Percentiles rank a stretch among this genome's conserved stretches.
Evolutionary conservation across 2,113 vertebrate genomes (phyloP).

Genomic region (Hippocampus mohnikei): DNA sequence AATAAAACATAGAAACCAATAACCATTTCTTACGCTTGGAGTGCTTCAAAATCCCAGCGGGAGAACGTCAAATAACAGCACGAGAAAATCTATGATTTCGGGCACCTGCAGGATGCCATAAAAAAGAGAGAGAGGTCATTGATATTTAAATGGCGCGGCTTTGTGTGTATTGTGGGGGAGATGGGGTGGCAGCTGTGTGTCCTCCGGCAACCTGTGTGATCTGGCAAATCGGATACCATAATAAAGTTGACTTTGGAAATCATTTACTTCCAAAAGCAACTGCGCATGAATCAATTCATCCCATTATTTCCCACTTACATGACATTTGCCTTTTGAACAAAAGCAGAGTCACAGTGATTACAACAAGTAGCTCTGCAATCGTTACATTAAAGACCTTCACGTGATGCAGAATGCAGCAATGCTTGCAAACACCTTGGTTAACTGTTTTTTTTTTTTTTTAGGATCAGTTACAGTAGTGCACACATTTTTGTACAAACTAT

Average conservation of each 20-base stretch:
- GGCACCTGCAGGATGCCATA: slow-evolving; percentile 13
- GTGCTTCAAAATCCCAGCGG: slow-evolving; percentile 43
- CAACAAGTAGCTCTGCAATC: background rate
- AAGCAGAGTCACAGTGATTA: background rate
- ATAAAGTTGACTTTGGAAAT: slow-evolving; percentile 22
- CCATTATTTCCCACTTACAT: background rate
- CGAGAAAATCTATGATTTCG: slow-evolving; percentile 53
- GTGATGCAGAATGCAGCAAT: background rate
- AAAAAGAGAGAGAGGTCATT: slow-evolving; percentile 34
- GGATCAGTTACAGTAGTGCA: background rate
- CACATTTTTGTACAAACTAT: no score
- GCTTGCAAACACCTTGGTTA: no score
- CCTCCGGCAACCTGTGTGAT: slow-evolving; percentile 22
- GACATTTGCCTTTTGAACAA: background rate
- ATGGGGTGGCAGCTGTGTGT: slow-evolving; percentile 26
- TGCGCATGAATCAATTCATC: background rate
- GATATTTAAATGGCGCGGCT: slow-evolving; percentile 47
- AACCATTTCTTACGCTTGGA: slow-evolving; percentile 25
- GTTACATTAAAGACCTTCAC: background rate
- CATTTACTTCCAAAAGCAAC: background rate
- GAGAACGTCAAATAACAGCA: slow-evolving; percentile 47
- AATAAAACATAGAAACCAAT: slow-evolving; percentile 7
- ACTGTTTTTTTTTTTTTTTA: background rate
- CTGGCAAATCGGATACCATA: slow-evolving; percentile 22
- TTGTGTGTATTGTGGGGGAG: background rate